Evolutionary conservation across 2,797 vertebrate genomes (phyloP), one percentile per base, ranked within the genome.

Genomic region (Erpetoichthys calabaricus): DNA sequence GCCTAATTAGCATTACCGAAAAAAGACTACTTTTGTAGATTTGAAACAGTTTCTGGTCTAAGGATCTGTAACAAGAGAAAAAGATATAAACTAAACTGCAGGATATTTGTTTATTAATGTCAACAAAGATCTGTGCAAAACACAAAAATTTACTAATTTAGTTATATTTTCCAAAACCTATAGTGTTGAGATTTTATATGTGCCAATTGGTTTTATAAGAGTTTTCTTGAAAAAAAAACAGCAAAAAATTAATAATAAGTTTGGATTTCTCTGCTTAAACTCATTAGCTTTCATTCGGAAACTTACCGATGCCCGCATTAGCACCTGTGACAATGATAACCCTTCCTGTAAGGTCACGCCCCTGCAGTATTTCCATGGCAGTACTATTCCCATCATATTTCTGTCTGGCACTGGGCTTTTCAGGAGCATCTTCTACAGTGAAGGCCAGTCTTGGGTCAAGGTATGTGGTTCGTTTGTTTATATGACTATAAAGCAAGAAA

Each of bases 391-490:
- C 89, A 6, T 98, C 95, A 0, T 91, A 98, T 3, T 88, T 88
- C 62, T 97, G 86, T 4, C 80, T 80, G 56, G 69, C 62, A 8
- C 70, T 80, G 0, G 90, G 87, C 70, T 95, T 97, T 42, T 83
- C 68, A 5, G 90, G 77, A 42, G 87, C 83, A 45, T 98, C 95
- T 63, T 98, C 96, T 55, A 98, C 86, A 0, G 93, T 97, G 62
- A 98, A 99, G 1, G 95, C 96, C 72, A 98, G 81, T 43, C 95
- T 83, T 1, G 96, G 96, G 68, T 99, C 96, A 67, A 99, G 86
- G 64, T 94, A 95, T 0, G 96, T 97, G 54, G 80, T 94, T 66
- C 95, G 81, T 76, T 96, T 98, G 79, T 99, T 98, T 72, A 99
- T 93, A 71, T 99, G 95, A 63, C 96, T 99, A 71, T 54, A 71